A percentile compares a stretch with the other conserved stretches of the same genome.
Evolutionary conservation across 1,140 invertebrate species (phyloP).

Genomic region (Charaxes varanes): DNA sequence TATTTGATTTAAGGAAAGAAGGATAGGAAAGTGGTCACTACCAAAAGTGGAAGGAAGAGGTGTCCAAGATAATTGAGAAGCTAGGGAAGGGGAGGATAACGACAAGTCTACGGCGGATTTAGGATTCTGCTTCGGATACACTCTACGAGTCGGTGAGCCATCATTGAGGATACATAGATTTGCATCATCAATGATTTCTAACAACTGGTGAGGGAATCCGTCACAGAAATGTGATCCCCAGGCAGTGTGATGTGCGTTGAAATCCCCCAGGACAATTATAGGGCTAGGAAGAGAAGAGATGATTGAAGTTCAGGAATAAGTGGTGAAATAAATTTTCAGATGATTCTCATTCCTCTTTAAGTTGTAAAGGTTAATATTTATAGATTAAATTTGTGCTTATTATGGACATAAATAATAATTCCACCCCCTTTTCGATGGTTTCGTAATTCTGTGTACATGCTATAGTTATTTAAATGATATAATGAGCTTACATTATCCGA

Average conservation of each 20-base stretch:
- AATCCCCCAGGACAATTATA: conserved; percentile 6
- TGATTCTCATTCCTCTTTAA: no score
- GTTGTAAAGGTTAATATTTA: no score
- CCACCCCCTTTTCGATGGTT: no score
- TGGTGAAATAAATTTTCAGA: no score
- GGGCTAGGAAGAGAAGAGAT: conserved; percentile 6
- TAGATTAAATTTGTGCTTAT: no score
- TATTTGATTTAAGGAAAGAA: not conserved
- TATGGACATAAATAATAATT: no score
- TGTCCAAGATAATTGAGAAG: not conserved
- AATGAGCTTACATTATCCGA: no score
- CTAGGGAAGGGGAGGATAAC: not conserved
- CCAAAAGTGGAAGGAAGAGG: not conserved
- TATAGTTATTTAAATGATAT: no score
- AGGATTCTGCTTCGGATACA: conserved; percentile 1
- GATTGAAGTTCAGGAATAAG: not conserved
- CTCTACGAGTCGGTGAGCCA: conserved; percentile 5
- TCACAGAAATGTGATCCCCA: conserved; percentile 3
- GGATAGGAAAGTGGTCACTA: not conserved
- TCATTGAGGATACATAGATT: conserved; percentile 4
- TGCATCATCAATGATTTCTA: not conserved
- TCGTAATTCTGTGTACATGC: no score
- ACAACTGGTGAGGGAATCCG: not conserved
- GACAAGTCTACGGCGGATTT: not conserved
- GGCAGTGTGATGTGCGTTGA: conserved; percentile 8